Base-by-base conservation (phyloP, 2,797 vertebrate genomes). In the Halcyon smyrnensis region DNA sequence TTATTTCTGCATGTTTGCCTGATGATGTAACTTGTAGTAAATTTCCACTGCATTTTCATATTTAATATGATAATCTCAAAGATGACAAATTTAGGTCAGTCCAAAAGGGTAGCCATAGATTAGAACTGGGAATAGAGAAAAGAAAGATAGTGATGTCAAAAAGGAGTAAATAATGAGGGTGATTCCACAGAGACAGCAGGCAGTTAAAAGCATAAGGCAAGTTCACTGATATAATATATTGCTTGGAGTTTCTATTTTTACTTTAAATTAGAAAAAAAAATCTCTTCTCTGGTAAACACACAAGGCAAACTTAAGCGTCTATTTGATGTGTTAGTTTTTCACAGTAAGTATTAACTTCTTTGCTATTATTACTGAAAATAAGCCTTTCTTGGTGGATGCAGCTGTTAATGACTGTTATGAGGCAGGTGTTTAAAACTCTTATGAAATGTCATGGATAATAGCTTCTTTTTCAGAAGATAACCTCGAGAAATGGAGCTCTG, bases 41-140 rank as follows among this genome's bases (percentile, higher is more conserved):
- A 94, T 75, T 97, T 97, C 63, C 60, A 69, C 28, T 46, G 14
- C 16, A 83, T 92, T 97, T 97, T 93, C 80, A 46, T 79, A 74
- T 84, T 70, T 88, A 89, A 27, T 39, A 69, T 73, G 3, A 25
- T 94, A 91, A 74, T 73, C 39, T 81, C 53, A 84, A 77, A 86
- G 43, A 81, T 69, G 43, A 67, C 28, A 84, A 91, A 87, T 6
- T 63, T 80, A 65, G 57, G 15, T 81, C 50, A 82, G 6, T 64
- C 25, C 85, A 50, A 90, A 87, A 86, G 28, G 6, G 18, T 62
- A 83, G 24, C 4, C 46, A 36, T 83, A 94, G 19, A 71, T 75
- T 56, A 93, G 57, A 95, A 80, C 39, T 53, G n/a, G 57, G 24
- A 93, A 80, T 68, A 77, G 36, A 62, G n/a, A 56, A 32, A 87